phyloP scores from a whole-genome alignment of 2,888 invertebrate genomes.

The Euplexia lucipara region DNA sequence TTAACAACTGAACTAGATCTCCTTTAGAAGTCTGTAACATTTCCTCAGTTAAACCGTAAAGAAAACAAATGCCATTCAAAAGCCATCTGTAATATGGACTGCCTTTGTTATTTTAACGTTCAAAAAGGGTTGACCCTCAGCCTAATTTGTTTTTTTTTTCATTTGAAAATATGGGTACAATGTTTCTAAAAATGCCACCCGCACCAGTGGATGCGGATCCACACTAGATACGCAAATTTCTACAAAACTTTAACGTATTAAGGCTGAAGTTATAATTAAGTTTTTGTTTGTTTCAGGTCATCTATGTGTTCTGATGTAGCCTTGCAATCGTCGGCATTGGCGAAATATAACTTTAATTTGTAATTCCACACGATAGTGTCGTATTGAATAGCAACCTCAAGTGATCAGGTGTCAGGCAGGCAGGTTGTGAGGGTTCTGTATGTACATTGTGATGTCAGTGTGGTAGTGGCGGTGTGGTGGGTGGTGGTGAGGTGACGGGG shows the following conservation, averaged over 20 bases:
- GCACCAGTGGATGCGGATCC: too few relatives aligned
- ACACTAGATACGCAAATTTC: background rate
- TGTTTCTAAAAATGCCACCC: background rate
- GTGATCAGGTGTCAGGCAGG: conserved; percentile 76
- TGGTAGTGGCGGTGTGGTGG: conserved; percentile 79
- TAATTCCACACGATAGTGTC: conserved; percentile 63
- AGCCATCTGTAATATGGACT: too few relatives aligned
- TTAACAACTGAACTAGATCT: too few relatives aligned
- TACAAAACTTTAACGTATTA: background rate
- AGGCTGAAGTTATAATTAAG: conserved; percentile 6
- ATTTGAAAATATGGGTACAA: background rate
- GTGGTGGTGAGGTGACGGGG: conserved; percentile 76
- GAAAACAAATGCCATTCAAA: too few relatives aligned
- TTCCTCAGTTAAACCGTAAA: too few relatives aligned
- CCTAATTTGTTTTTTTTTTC: too few relatives aligned
- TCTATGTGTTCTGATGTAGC: conserved; percentile 52
- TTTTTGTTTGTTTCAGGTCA: conserved; percentile 65
- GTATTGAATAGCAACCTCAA: conserved; percentile 70
- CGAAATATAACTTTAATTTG: conserved; percentile 55
- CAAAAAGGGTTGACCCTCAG: too few relatives aligned
- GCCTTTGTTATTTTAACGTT: too few relatives aligned
- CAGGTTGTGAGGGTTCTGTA: conserved; percentile 74
- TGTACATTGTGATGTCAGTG: conserved; percentile 76
- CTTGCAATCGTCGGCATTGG: conserved; percentile 46
- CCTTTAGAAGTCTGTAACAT: too few relatives aligned